These are phyloP conservation scores for Cebuella pygmaea DNA, from an alignment of 2,797 vertebrate species.

Conservation along the genomic window DNA sequence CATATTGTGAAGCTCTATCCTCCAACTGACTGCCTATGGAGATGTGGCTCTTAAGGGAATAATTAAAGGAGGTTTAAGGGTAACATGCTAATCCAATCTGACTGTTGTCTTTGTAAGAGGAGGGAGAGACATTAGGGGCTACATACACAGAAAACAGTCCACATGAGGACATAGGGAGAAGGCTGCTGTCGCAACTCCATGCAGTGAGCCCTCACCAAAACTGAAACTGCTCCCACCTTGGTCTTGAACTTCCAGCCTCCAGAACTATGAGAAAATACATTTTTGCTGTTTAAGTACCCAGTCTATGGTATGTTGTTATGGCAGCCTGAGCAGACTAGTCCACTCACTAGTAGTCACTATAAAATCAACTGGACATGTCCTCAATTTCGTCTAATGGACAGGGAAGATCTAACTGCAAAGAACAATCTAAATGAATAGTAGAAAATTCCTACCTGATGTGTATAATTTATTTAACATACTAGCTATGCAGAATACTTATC, in stretches of 20 bases:
- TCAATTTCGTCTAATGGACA: not conserved
- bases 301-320: not conserved
- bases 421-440: not conserved
- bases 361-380: not conserved
- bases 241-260: not conserved
- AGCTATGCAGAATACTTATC: not conserved
- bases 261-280: not conserved
- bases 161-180: not conserved
- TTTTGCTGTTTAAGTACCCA: not conserved
- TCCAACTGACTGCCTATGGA: not conserved
- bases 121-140: accelerated
- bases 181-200: not conserved
- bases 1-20: not conserved
- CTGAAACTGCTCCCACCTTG: not conserved
- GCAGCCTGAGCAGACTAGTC: not conserved
- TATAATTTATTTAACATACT: not conserved
- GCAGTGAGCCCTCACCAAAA: not conserved
- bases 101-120: too few species aligned
- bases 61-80: not conserved
- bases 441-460: not conserved
- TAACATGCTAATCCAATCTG: too few species aligned
- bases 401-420: not conserved
- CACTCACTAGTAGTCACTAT: not conserved
- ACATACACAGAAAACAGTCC: not conserved
- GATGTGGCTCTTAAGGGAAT: not conserved